A percentile compares a stretch with the other conserved stretches of the same genome.
These are phyloP conservation scores for Mycteria americana DNA, from an alignment of 2,797 vertebrate species.

Conservation along the genomic window DNA sequence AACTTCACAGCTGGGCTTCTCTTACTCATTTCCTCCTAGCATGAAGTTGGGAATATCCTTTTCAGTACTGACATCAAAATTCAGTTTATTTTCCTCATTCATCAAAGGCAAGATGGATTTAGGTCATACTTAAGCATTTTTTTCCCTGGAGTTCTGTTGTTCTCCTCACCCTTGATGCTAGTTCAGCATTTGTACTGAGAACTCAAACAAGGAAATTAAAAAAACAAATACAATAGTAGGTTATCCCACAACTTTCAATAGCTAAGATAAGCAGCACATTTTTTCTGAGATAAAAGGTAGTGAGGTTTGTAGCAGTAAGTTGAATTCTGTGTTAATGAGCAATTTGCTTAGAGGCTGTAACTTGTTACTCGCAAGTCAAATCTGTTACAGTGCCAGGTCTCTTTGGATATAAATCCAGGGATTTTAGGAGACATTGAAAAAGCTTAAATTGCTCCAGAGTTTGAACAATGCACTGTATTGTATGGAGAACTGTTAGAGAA, in stretches of 20 bases:
- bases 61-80: conserved; percentile 18
- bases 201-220: conserved; percentile 20
- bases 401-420: conserved; percentile 71
- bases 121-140: not conserved
- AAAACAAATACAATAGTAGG: not conserved
- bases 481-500: conserved; percentile 43
- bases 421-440: conserved; percentile 69
- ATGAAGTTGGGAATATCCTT: conserved; percentile 20
- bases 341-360: conserved; percentile 70
- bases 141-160: not conserved
- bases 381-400: conserved; percentile 64
- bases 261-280: not conserved
- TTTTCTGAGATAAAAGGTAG: not conserved
- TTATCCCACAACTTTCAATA: not conserved
- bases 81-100: not conserved
- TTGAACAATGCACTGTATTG: conserved; percentile 61
- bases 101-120: conserved; percentile 35
- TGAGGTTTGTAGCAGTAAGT: conserved; percentile 29
- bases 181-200: conserved; percentile 20
- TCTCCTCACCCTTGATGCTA: not conserved
- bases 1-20: conserved; percentile 26
- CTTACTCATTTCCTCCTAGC: conserved; percentile 29
- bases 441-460: conserved; percentile 59
- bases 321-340: conserved; percentile 56
- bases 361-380: conserved; percentile 66